A percentile compares a stretch with the other conserved stretches of the same genome.
These are phyloP conservation scores for Ahaetulla prasina DNA, from an alignment of 2,113 vertebrate genomes.

Conservation along the genomic window DNA sequence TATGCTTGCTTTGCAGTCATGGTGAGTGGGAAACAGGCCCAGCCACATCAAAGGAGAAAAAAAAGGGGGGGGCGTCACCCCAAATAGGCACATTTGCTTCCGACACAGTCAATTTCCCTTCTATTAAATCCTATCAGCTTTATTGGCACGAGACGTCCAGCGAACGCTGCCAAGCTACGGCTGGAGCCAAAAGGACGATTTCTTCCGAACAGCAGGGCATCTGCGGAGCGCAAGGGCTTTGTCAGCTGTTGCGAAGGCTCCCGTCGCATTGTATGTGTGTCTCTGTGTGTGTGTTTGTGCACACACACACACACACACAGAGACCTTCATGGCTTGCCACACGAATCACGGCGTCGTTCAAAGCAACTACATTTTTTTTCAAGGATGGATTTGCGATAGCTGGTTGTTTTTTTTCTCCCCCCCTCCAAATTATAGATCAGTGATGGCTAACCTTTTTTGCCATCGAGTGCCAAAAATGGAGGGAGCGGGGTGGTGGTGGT, in stretches of 20 bases:
- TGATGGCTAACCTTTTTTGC: no score
- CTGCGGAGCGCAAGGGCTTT: background rate
- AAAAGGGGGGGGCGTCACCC: background rate
- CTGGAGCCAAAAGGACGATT: background rate
- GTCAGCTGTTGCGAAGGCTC: background rate
- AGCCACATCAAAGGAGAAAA: background rate
- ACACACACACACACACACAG: fast-evolving
- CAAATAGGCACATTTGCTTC: background rate
- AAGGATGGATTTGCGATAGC: no score
- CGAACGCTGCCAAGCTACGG: background rate
- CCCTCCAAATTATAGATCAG: no score
- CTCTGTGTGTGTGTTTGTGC: background rate
- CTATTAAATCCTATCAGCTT: background rate
- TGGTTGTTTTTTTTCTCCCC: no score
- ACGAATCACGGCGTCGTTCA: background rate
- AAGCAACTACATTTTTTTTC: background rate
- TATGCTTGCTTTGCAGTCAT: background rate
- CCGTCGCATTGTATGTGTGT: no score
- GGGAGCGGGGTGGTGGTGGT: no score
- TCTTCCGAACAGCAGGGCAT: background rate
- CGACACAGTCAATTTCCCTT: background rate
- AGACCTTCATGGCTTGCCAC: background rate
- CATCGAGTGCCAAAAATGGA: no score
- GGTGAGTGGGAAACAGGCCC: background rate
- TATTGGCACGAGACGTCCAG: background rate